Conservation (phyloP, 2,797 vertebrate species). For the Eptatretus atami region DNA sequence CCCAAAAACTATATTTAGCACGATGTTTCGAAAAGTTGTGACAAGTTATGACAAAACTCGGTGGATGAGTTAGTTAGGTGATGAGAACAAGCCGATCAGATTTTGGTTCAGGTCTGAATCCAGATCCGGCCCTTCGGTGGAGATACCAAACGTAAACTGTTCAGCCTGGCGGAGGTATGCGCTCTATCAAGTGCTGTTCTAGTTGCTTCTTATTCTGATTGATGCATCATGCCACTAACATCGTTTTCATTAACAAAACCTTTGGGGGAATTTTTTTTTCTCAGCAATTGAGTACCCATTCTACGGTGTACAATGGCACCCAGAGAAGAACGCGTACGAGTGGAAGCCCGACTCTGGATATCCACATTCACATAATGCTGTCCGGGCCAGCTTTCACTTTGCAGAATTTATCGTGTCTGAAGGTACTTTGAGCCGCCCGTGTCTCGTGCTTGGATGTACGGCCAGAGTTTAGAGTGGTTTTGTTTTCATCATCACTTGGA, state of each 20-base stretch:
- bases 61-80: too few species aligned
- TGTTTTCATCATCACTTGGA: neutral
- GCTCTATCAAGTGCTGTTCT: too few species aligned
- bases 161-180: too few species aligned
- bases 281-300: slow-evolving; percentile 18
- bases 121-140: too few species aligned
- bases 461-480: neutral
- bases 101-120: too few species aligned
- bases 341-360: slow-evolving; percentile 16
- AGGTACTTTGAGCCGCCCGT: slow-evolving; percentile 15
- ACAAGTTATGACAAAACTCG: too few species aligned
- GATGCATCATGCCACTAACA: neutral
- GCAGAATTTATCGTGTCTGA: slow-evolving; percentile 27
- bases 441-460: neutral
- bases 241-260: neutral
- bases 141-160: neutral
- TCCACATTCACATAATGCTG: slow-evolving; percentile 24
- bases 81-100: too few species aligned
- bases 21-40: too few species aligned
- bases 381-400: slow-evolving; percentile 18
- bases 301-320: slow-evolving; percentile 41
- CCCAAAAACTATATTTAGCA: too few species aligned
- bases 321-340: slow-evolving; percentile 31
- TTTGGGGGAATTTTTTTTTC: slow-evolving; percentile 13
- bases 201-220: neutral